Base-by-base conservation (phyloP, 2,113 vertebrate species). In the Setophaga petechia region DNA sequence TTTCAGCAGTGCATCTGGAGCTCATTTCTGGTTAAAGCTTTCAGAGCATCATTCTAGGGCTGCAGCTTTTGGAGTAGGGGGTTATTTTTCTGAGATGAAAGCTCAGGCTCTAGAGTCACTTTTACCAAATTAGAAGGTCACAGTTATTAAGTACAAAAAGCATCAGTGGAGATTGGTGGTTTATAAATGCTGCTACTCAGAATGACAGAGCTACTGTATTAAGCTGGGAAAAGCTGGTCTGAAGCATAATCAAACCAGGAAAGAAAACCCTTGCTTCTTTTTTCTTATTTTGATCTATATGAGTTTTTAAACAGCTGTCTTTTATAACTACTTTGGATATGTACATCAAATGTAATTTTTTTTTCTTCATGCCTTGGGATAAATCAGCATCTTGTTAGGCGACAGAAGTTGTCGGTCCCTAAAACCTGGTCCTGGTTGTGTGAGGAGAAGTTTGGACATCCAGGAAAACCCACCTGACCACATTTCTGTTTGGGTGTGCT, bases 1-100 rank as follows among this genome's bases (percentile, higher is more conserved):
- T 93, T 95, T 96, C 94, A 96, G 77, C 76, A 75, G 59, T 82
- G 85, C 87, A 93, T 93, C 95, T 95, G 94, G 87, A 95, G 79
- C 54, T 95, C 66, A 55, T 93, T 95, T 95, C 77, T 95, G 69
- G 54, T 51, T 71, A 82, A 84, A 86, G 47, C 86, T 82, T 94
- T 93, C 66, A 91, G 88, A 79, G 54, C 49, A 57, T 82, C 22
- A 0, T 91, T 91, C 55, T 90, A 61, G 59, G 62, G 22, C 88
- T 94, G 57, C 68, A 92, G 92, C 83, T 95, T 86, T 93, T 87
- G 41, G 88, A 75, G 54, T 49, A 74, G 49, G 41, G 84, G 52
- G 65, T 75, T 90, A 54, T 81, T 93, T 93, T 87, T 84, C 44
- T 57, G 47, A 86, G 62, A 93, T 87, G 73, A 96, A 96, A 93